Conservation (phyloP, 2,888 invertebrate genomes). For the Oscheius onirici region DNA sequence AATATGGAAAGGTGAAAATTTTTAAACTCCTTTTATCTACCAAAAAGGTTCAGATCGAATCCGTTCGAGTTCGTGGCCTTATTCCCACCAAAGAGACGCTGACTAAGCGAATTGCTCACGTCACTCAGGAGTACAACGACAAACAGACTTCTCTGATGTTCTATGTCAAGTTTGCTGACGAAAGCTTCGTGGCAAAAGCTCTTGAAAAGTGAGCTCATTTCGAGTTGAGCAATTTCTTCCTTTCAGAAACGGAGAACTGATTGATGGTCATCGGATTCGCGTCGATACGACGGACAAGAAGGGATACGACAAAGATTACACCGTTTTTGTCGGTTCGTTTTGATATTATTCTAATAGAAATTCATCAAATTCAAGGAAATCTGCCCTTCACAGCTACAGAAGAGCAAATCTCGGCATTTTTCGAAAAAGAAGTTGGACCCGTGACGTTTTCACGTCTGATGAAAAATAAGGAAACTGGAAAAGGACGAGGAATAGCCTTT, state of each 20-base stretch:
- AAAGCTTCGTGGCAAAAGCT: slow-evolving; percentile 45
- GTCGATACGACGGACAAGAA: slow-evolving; percentile 42
- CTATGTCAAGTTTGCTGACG: slow-evolving; percentile 45
- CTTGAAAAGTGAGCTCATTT: slow-evolving; percentile 38
- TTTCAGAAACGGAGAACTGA: slow-evolving; percentile 42
- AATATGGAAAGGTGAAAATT: slow-evolving; percentile 37
- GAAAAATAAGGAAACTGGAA: slow-evolving; percentile 42
- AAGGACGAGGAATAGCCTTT: slow-evolving; percentile 52
- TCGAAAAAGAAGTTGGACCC: slow-evolving; percentile 43
- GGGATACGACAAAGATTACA: slow-evolving; percentile 42
- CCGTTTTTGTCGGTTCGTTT: slow-evolving; percentile 43
- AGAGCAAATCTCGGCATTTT: slow-evolving; percentile 37
- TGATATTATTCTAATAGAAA: too few species aligned
- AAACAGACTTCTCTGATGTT: slow-evolving; percentile 48
- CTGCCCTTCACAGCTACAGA: slow-evolving; percentile 43
- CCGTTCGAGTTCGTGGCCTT: slow-evolving; percentile 45
- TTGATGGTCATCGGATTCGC: slow-evolving; percentile 46
- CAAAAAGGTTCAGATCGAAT: slow-evolving; percentile 29
- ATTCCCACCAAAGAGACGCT: slow-evolving; percentile 44
- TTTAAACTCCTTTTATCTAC: not conserved
- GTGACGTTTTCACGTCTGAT: slow-evolving; percentile 43
- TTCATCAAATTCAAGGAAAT: slow-evolving; percentile 36
- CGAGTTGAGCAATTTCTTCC: not conserved
- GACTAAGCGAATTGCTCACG: slow-evolving; percentile 44
- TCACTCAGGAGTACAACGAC: slow-evolving; percentile 40